phyloP scores from a whole-genome alignment of 2,797 vertebrate species.

The Philypnodon macrostomus region DNA sequence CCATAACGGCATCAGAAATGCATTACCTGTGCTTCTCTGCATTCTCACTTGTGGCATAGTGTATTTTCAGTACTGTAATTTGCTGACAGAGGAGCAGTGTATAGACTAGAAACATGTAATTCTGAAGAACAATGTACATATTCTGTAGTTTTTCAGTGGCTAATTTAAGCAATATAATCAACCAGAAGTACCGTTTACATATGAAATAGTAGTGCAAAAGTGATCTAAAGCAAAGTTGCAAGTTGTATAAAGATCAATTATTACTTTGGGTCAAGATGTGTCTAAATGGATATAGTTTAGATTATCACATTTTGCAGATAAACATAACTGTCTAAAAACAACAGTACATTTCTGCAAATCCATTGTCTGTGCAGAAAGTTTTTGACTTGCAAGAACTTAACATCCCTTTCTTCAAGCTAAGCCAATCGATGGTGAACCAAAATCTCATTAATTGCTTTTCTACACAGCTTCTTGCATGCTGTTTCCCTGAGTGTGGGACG shows the following conservation, averaged over 20 bases:
- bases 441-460: conserved; percentile 63
- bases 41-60: conserved; percentile 49
- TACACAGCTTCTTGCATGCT: conserved; percentile 51
- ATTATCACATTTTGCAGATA: too few relatives aligned
- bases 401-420: conserved; percentile 37
- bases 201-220: too few relatives aligned
- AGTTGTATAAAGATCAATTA: too few relatives aligned
- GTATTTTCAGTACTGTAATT: conserved; percentile 47
- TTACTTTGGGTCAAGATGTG: too few relatives aligned
- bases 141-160: neutral
- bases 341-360: conserved; percentile 15
- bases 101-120: conserved; percentile 38
- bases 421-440: conserved; percentile 51
- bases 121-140: neutral
- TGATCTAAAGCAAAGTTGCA: too few relatives aligned
- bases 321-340: neutral
- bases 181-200: too few relatives aligned
- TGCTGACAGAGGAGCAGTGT: conserved; percentile 43
- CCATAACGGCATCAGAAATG: conserved; percentile 71
- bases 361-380: conserved; percentile 28
- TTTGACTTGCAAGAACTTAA: conserved; percentile 35
- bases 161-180: neutral
- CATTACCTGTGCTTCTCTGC: conserved; percentile 61
- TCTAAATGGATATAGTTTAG: too few relatives aligned
- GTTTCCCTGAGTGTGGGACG: conserved; percentile 35